These are phyloP conservation scores for Aphelenchoides besseyi DNA, from an alignment of 1,140 invertebrate species.

Conservation along the genomic window DNA sequence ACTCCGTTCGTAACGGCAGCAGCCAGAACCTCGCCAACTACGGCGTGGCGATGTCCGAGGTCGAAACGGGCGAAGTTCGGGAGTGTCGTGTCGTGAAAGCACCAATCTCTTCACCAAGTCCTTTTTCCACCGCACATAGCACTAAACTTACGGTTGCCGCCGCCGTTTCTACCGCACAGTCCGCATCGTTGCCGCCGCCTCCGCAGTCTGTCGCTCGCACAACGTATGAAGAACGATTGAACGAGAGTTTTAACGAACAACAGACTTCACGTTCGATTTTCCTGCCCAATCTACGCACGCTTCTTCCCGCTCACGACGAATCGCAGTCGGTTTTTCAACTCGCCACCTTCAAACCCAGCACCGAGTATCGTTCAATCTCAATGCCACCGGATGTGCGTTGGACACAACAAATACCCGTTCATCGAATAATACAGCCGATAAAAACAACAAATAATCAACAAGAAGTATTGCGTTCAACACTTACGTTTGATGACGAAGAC, in stretches of 20 bases:
- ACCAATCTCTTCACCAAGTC: too few relatives aligned
- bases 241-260: neutral
- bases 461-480: slow-evolving; percentile 9
- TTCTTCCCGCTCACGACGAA: slow-evolving; percentile 10
- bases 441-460: slow-evolving; percentile 2
- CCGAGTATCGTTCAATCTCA: neutral
- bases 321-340: slow-evolving; percentile 18
- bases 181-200: slow-evolving; percentile 1
- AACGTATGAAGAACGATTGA: neutral
- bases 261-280: slow-evolving; percentile 6
- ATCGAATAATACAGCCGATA: neutral
- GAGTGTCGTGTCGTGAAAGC: too few relatives aligned
- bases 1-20: neutral
- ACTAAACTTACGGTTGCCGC: slow-evolving; percentile 14
- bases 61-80: too few relatives aligned
- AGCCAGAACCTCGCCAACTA: neutral
- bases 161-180: slow-evolving; percentile 22
- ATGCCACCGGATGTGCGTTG: slow-evolving; percentile 8
- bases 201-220: neutral
- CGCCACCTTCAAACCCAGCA: slow-evolving; percentile 1
- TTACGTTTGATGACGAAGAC: slow-evolving; percentile 27
- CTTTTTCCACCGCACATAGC: slow-evolving; percentile 6
- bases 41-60: too few relatives aligned
- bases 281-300: slow-evolving; percentile 12
- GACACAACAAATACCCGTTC: slow-evolving; percentile 12